These are phyloP conservation scores for Lates calcarifer DNA, from an alignment of 2,113 vertebrate genomes.

Conservation along the genomic window DNA sequence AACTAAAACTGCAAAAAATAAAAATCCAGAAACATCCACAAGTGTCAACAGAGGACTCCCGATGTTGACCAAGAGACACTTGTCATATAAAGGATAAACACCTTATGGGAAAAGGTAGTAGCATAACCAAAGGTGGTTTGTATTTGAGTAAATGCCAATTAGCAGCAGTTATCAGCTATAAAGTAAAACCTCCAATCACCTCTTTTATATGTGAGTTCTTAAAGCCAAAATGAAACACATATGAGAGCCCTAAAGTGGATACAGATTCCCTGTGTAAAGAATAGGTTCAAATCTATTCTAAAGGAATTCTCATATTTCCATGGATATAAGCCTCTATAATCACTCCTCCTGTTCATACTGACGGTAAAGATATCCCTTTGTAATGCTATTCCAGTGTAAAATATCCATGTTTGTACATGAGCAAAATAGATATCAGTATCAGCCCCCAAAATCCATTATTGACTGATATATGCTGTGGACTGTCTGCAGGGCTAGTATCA, in stretches of 20 bases:
- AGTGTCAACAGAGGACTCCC: background rate
- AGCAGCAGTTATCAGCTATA: conserved; percentile 3
- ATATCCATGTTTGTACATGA: too few relatives aligned
- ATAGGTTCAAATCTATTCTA: too few relatives aligned
- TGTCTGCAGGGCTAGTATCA: background rate
- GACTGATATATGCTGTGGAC: too few relatives aligned
- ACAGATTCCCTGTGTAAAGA: background rate
- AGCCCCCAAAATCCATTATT: background rate
- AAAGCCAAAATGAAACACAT: background rate
- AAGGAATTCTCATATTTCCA: background rate
- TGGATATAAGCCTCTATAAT: background rate
- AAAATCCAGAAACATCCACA: background rate
- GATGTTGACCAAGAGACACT: background rate
- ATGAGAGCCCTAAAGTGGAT: background rate
- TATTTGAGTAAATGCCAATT: background rate
- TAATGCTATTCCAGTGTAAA: background rate
- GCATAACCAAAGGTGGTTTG: background rate
- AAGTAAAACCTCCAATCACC: background rate
- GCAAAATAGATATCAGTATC: background rate
- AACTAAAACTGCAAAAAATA: background rate
- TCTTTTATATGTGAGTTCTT: background rate
- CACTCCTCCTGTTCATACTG: background rate
- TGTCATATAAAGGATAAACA: background rate
- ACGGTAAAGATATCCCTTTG: background rate
- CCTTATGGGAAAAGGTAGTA: background rate